A percentile compares a stretch with the other conserved stretches of the same genome.
Evolutionary conservation across 2,113 vertebrate species (phyloP).

Genomic region (Notarius quadriscutis): DNA sequence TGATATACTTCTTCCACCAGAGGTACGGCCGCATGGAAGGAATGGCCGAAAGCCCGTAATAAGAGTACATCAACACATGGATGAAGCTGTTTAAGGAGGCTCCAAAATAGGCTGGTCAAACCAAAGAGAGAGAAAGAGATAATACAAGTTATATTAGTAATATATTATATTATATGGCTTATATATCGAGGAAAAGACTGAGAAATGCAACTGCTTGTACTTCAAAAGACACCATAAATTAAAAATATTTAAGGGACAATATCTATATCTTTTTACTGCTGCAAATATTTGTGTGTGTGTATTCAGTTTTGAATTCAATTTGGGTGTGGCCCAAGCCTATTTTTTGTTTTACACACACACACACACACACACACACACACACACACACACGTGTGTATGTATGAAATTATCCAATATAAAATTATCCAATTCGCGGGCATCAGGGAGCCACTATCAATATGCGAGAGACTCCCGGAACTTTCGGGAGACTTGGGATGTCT

Average conservation of each 20-base stretch:
- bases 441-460: too few species aligned
- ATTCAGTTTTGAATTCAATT: background rate
- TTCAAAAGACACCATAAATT: background rate
- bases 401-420: too few species aligned
- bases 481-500: too few species aligned
- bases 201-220: background rate
- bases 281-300: background rate
- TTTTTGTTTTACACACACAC: too few species aligned
- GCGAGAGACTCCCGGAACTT: too few species aligned
- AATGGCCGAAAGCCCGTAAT: slow-evolving; percentile 90
- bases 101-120: slow-evolving; percentile 87
- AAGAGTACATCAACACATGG: slow-evolving; percentile 97
- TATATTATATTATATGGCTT: too few species aligned
- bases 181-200: background rate
- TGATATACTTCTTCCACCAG: slow-evolving; percentile 99
- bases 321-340: background rate
- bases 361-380: too few species aligned
- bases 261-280: background rate
- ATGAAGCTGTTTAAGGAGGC: slow-evolving; percentile 94
- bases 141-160: background rate
- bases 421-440: too few species aligned
- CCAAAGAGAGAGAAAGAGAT: background rate
- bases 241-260: background rate
- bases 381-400: too few species aligned
- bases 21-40: slow-evolving; percentile 91